Conservation (phyloP, 1,140 invertebrate genomes). For the Drosophila trapezifrons region DNA sequence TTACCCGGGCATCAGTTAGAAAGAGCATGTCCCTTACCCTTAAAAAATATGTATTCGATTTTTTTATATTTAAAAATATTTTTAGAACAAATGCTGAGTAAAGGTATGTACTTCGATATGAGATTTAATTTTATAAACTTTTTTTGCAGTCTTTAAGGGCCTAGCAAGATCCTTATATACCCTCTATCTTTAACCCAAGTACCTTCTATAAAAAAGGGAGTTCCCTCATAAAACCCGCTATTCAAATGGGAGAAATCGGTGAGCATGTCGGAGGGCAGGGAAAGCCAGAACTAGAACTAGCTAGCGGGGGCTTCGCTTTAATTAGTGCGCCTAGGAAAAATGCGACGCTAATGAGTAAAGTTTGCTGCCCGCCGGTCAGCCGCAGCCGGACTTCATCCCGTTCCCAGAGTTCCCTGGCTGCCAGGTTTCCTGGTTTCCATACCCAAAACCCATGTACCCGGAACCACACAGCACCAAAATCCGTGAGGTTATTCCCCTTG, state of each 20-base stretch:
- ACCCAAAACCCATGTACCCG: background rate
- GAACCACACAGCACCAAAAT: slow-evolving; percentile 4
- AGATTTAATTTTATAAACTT: too few relatives aligned
- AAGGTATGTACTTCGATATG: background rate
- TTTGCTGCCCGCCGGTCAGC: slow-evolving; percentile 69
- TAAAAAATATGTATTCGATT: background rate
- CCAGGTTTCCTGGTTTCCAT: background rate
- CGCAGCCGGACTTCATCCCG: slow-evolving; percentile 10
- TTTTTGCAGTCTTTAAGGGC: too few relatives aligned
- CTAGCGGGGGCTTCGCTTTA: slow-evolving; percentile 60
- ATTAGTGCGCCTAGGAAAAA: slow-evolving; percentile 77
- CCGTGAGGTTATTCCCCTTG: slow-evolving; percentile 9
- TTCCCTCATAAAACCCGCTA: slow-evolving; percentile 28
- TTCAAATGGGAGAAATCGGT: slow-evolving; percentile 54
- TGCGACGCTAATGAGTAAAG: slow-evolving; percentile 81
- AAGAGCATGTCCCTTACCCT: background rate
- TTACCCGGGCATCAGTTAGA: background rate
- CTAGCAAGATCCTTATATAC: too few relatives aligned
- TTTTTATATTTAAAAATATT: background rate
- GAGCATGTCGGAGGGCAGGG: slow-evolving; percentile 1
- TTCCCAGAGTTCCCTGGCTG: background rate
- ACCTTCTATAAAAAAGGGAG: background rate
- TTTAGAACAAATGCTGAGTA: too few relatives aligned
- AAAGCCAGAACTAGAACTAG: slow-evolving; percentile 10
- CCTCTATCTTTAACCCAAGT: background rate